Base-by-base conservation (phyloP, 2,888 invertebrate genomes). In the Drosophila mayaguana region DNA sequence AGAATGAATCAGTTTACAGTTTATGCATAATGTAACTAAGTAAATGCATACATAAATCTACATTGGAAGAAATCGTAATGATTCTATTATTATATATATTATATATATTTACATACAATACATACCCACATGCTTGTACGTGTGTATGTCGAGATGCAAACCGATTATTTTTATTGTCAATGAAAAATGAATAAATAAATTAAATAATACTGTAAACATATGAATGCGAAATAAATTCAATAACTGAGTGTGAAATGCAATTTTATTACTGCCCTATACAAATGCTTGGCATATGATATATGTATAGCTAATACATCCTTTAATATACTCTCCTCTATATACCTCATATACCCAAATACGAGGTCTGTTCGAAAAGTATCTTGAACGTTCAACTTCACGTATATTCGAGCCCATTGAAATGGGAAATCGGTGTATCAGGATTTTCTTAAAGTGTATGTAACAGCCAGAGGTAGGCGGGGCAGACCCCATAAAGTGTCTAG, bases 81-180 rank as follows among this genome's bases (percentile, higher is more conserved):
- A 62, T 63, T 50, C 54, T 54, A 64, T 50, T 50, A 72, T 43
- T 34, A 38, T 40, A 54, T 18, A 54, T 54, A 40, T 22, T 40
- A 54, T 25, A 54, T 40, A 42, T 48, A 53, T 68, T 54, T 66
- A 65, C 55, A 48, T 42, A 45, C 46, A 48, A 48, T 45, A 42
- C 46, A 48, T 43, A 42, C 40, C 20, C 20, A 16, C 53, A 14
- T 16, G 54, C 38, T 18, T 48, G 34, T 14, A 12, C 20, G 56
- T 38, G 46, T 48, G 61, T 51, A n/a, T 51, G 61, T 60, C 61
- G 36, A 60, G 40, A 65, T 32, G 16, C 38, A 64, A 78, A 67
- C 43, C 67, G 73, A 67, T 83, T 83, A 83, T 88, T 83, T 83
- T 88, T 82, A 86, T 73, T 89, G 84, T 89, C 81, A 61, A 76